Evolutionary conservation across 1,140 invertebrate genomes (phyloP).

Genomic region (Araneus ventricosus): DNA sequence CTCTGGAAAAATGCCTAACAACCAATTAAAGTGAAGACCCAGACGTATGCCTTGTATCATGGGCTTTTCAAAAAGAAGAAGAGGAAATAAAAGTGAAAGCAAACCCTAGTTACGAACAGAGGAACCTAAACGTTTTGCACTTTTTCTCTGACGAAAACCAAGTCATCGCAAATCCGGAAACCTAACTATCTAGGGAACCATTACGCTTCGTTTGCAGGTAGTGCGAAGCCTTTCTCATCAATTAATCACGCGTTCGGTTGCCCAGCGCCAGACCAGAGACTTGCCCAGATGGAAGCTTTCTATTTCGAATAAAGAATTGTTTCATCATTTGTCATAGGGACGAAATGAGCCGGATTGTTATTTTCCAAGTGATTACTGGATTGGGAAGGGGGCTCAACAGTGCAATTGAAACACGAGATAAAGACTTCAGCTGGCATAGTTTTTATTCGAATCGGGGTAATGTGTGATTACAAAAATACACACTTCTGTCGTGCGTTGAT

Average conservation of each 20-base stretch:
- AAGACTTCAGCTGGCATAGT: not conserved
- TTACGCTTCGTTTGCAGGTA: constrained; percentile 41
- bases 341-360: constrained; percentile 52
- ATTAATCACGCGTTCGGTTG: constrained; percentile 53
- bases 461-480: not conserved
- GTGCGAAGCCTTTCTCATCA: constrained; percentile 51
- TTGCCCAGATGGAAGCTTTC: constrained; percentile 21
- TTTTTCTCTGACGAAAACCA: constrained; percentile 21
- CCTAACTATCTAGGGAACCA: constrained; percentile 42
- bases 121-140: constrained; percentile 44
- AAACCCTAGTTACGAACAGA: constrained; percentile 5
- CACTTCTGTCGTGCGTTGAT: not conserved
- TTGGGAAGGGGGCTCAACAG: not conserved
- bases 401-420: not conserved
- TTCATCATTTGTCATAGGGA: constrained; percentile 64
- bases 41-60: constrained; percentile 1
- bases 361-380: constrained; percentile 48
- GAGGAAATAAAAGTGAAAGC: constrained; percentile 32
- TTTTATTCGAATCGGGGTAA: not conserved
- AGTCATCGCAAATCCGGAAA: constrained; percentile 49
- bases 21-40: constrained; percentile 38
- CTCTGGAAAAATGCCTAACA: constrained; percentile 38
- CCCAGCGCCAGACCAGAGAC: constrained; percentile 35
- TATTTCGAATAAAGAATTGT: constrained; percentile 63
- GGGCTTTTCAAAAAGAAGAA: not conserved